These are phyloP conservation scores for Heliconius eleuchia DNA, from an alignment of 1,140 invertebrate genomes.

Conservation along the genomic window DNA sequence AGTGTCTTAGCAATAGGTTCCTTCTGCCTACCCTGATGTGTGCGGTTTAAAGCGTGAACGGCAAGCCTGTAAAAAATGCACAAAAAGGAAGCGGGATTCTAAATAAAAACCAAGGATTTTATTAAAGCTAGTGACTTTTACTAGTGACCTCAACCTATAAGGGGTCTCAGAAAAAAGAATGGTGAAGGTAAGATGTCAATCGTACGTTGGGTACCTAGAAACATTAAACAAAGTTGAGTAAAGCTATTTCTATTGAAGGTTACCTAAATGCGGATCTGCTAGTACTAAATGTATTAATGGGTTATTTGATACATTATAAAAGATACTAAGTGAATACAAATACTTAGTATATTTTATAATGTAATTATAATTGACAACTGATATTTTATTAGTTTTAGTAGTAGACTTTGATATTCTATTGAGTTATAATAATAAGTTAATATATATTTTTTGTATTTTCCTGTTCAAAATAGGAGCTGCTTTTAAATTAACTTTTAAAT, in stretches of 20 bases:
- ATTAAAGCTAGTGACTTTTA: conserved; percentile 31
- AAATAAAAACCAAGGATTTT: conserved; percentile 33
- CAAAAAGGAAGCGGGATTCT: conserved; percentile 32
- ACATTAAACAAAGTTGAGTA: conserved; percentile 25
- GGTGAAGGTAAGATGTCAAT: conserved; percentile 40
- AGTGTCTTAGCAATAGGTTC: no score
- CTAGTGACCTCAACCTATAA: conserved; percentile 37
- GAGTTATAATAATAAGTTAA: background rate
- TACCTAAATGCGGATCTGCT: conserved; percentile 31
- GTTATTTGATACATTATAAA: background rate
- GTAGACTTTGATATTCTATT: background rate
- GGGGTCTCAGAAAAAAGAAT: conserved; percentile 34
- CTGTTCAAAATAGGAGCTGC: no score
- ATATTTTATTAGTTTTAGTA: background rate
- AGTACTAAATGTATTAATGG: background rate
- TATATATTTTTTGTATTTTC: no score
- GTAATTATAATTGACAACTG: background rate
- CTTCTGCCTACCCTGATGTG: no score
- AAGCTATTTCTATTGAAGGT: conserved; percentile 33
- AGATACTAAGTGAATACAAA: no score
- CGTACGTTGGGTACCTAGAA: conserved; percentile 35
- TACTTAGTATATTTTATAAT: background rate
- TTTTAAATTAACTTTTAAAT: no score
- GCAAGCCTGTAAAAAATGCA: conserved; percentile 12
- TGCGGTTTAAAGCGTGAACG: background rate